These are phyloP conservation scores for Thalassarche chlororhynchos DNA, from an alignment of 2,113 vertebrate species.

Conservation along the genomic window DNA sequence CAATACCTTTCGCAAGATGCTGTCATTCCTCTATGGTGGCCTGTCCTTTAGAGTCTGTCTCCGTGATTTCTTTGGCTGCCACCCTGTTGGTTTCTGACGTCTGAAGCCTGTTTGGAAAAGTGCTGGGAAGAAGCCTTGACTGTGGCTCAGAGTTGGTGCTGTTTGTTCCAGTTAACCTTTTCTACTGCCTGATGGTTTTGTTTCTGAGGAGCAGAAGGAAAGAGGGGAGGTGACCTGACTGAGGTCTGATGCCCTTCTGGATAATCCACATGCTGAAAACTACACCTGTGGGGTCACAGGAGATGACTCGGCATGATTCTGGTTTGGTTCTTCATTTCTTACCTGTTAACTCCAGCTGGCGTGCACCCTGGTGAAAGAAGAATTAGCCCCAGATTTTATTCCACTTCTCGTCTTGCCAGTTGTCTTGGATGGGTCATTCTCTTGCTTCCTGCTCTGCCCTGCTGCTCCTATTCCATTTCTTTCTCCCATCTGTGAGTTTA, in stretches of 20 bases:
- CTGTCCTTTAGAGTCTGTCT: not conserved
- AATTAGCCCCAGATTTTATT: not conserved
- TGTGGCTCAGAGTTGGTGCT: not conserved
- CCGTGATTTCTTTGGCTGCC: not conserved
- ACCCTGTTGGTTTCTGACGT: not conserved
- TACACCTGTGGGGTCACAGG: not conserved
- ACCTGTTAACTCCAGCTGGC: not conserved
- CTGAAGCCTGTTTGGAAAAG: not conserved
- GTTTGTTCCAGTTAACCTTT: not conserved
- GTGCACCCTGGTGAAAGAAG: not conserved
- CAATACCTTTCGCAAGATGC: not conserved
- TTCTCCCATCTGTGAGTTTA: not conserved
- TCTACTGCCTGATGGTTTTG: not conserved
- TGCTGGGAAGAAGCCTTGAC: not conserved
- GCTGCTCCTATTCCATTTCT: not conserved
- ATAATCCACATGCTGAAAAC: not conserved
- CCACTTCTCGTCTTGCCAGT: not conserved
- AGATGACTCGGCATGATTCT: not conserved
- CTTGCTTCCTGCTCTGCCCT: not conserved
- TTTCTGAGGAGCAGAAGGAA: not conserved
- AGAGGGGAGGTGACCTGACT: not conserved
- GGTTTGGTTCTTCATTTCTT: not conserved
- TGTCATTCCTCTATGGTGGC: not conserved
- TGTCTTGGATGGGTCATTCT: not conserved
- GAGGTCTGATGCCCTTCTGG: not conserved